Evolutionary conservation across 2,888 invertebrate genomes (phyloP).

Genomic region (Heliothis peltigera): DNA sequence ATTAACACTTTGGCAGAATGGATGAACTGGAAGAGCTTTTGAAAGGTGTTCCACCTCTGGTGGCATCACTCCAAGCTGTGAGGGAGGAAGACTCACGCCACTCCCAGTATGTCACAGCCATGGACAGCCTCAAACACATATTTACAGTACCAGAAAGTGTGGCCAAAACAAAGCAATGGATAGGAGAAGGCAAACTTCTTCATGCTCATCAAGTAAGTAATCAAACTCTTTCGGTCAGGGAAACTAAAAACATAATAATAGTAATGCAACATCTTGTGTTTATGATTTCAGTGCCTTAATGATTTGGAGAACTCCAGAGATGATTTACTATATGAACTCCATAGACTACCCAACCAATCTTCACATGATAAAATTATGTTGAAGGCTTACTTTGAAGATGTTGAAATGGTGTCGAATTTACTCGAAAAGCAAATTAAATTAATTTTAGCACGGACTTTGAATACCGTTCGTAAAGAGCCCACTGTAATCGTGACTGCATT

Average conservation of each 20-base stretch:
- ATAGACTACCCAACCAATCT: conserved; percentile 97
- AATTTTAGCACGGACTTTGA: conserved; percentile 96
- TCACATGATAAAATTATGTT: conserved; percentile 97
- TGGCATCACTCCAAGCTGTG: conserved; percentile 95
- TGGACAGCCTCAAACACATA: conserved; percentile 99
- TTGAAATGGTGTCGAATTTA: conserved; percentile 96
- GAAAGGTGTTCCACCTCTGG: conserved; percentile 93
- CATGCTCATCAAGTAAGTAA: conserved; percentile 96
- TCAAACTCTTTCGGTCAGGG: background rate
- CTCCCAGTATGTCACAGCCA: conserved; percentile 99
- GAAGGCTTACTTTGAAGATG: conserved; percentile 98
- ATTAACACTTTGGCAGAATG: conserved; percentile 86
- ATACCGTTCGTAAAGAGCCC: conserved; percentile 98
- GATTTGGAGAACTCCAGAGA: conserved; percentile 99
- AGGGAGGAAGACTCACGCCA: conserved; percentile 98
- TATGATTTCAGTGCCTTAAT: conserved; percentile 92
- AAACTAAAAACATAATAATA: too few relatives aligned
- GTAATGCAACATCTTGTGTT: background rate
- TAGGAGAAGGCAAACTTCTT: conserved; percentile 97
- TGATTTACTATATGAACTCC: conserved; percentile 97
- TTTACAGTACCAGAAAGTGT: conserved; percentile 99
- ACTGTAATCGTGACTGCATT: conserved; percentile 98
- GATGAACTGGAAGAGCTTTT: conserved; percentile 94
- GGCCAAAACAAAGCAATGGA: conserved; percentile 97
- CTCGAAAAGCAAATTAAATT: conserved; percentile 97